Base-by-base conservation (phyloP, 2,113 vertebrate species). In the Xenopus laevis region DNA sequence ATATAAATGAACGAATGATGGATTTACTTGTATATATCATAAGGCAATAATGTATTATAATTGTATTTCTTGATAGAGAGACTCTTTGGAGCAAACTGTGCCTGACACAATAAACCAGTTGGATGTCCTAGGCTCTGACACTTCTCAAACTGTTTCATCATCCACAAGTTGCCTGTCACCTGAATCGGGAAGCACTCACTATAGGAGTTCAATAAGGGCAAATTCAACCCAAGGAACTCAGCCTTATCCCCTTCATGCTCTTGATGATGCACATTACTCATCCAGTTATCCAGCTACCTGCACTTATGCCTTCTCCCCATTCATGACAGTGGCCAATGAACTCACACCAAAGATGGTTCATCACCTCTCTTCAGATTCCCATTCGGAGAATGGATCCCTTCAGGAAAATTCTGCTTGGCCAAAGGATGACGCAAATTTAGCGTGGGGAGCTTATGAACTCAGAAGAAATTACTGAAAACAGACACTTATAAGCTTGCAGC, bases 381-480 rank as follows among this genome's bases (percentile, higher is more conserved):
- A 88, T 7, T 16, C 80, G 1, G 89, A 93, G n/a, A 7, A 66
- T 0, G 0, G 80, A 0, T 27, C 83, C 50, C 79, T 89, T 0
- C 92, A 93, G 0, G 83, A 92, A 1, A 72, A 47, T 75, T 67
- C 86, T 7, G 79, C 87, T 53, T 98, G 95, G 96, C 76, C 79
- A 0, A 98, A 94, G 74, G 95, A 96, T 62, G 95, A 97, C 0
- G 85, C 79, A 10, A 83, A 78, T 68, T 79, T 84, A 68, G 52
- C 84, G 17, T 98, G 95, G 95, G 90, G 93, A 0, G 61, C 91
- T 0, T 96, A 93, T 0, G 96, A 98, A 77, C 85, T 92, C 57
- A 85, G 89, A 76, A 92, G 93, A 87, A 85, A 92, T 79, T 98
- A 93, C 2, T 97, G 84, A 90, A 27, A 44, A 40, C 23, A 40